Evolutionary conservation across 2,888 invertebrate genomes (phyloP).

Genomic region (Cerceris ruficornis): DNA sequence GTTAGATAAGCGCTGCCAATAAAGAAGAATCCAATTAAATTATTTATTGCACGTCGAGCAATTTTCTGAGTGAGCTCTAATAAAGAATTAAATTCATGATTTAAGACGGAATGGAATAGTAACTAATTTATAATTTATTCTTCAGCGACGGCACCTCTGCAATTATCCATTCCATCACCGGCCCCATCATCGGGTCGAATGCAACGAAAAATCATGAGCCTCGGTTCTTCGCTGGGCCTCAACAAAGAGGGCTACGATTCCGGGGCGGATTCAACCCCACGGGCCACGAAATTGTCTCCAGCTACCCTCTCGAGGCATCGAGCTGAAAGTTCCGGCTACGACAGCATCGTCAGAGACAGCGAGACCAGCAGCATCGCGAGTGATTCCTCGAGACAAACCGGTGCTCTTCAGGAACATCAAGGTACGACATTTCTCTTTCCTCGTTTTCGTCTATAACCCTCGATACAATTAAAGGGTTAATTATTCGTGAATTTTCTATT

Average conservation of each 20-base stretch:
- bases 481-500: background rate
- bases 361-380: conserved; percentile 95
- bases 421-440: conserved; percentile 62
- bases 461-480: background rate
- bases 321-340: conserved; percentile 94
- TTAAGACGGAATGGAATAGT: background rate
- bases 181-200: conserved; percentile 86
- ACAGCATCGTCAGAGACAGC: conserved; percentile 93
- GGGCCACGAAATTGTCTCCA: conserved; percentile 91
- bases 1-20: no score
- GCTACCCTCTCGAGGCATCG: conserved; percentile 88
- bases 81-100: background rate
- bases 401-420: conserved; percentile 80
- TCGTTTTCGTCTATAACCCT: background rate
- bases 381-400: conserved; percentile 83
- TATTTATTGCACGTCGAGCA: no score
- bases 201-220: conserved; percentile 85
- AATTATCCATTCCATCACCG: conserved; percentile 82
- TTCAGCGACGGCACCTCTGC: conserved; percentile 73
- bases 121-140: conserved; percentile 3
- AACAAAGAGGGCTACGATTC: conserved; percentile 92
- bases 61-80: no score
- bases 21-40: no score
- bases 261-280: conserved; percentile 91
- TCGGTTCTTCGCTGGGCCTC: conserved; percentile 86